Percentiles rank a stretch among this genome's conserved stretches.
Conservation (phyloP, 1,140 invertebrate species). For the Ectropis grisescens region DNA sequence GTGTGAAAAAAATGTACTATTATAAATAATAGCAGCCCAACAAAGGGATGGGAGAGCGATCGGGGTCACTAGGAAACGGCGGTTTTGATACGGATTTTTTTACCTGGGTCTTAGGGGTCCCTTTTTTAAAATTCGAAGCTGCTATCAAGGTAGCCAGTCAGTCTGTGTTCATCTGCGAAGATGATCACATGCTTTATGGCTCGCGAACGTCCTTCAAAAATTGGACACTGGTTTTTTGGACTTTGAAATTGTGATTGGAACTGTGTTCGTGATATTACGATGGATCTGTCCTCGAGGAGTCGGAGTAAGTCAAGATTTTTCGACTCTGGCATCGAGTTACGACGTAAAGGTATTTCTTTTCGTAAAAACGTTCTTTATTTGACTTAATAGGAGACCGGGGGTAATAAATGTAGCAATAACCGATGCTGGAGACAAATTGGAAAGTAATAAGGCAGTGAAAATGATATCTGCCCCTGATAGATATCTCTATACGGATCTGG, state of each 20-base stretch:
- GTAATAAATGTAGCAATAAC: constrained; percentile 59
- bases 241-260: constrained; percentile 14
- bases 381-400: constrained; percentile 4
- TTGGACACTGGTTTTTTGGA: constrained; percentile 47
- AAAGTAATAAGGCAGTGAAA: constrained; percentile 69
- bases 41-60: constrained; percentile 65
- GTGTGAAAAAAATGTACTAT: constrained; percentile 67
- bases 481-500: constrained; percentile 59
- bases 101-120: constrained; percentile 48
- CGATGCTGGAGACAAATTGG: constrained; percentile 64
- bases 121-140: constrained; percentile 54
- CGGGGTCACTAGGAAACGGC: constrained; percentile 68
- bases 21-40: constrained; percentile 63
- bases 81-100: constrained; percentile 67
- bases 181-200: constrained; percentile 64
- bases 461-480: constrained; percentile 60
- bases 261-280: constrained; percentile 22
- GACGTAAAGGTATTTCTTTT: constrained; percentile 52
- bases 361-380: background rate
- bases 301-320: constrained; percentile 70
- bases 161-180: constrained; percentile 65
- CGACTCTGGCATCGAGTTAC: constrained; percentile 64
- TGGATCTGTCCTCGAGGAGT: constrained; percentile 64
- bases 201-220: too few species aligned
- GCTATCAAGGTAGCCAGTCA: constrained; percentile 57